Base-by-base conservation (phyloP, 2,113 vertebrate genomes). In the Oryzias curvinotus region DNA sequence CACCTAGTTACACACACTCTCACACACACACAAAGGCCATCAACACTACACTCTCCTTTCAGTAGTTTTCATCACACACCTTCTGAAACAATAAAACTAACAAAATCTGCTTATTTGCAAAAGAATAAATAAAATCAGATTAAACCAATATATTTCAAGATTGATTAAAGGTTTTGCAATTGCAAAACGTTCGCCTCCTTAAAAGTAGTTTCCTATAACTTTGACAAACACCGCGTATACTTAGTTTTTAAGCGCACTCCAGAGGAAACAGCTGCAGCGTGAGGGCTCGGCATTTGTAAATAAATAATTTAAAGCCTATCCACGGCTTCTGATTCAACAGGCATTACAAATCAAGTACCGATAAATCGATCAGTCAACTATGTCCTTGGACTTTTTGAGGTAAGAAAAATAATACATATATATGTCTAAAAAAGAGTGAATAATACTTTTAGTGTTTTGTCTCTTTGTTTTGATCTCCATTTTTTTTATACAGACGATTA, bases 281-380 rank as follows among this genome's bases (percentile, higher is more conserved):
- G 70, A 41, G 83, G 85, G 73, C 73, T 83, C 56, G 77, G 80
- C 76, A 83, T 83, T 85, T 86, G 81, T 86, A 87, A 88, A 87
- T 86, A 86, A 87, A 89, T 92, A 87, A 91, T 91, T 88, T 89
- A 90, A 88, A 90, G 60, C 73, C 74, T 77, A 74, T 77, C 62
- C 73, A 67, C 65, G 57, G 85, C 78, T 75, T 75, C 85, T 83
- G 75, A 82, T 80, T 76, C 77, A 52, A 63, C 70, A 90, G 87
- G 60, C 6, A 0, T 7, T 3, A 42, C 15, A 7, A 89, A 75
- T 88, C 84, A 36, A 88, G 1, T 16, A 4, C 63, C 64, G 55
- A 85, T 0, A 6, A 13, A 23, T 26, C 0, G 1, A 14, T 14
- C 46, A 14, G n/a, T 41, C 12, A 4, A 13, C 19, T 1, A 0